phyloP scores from a whole-genome alignment of 2,888 invertebrate species.

The Brachypalpus laphriformis region DNA sequence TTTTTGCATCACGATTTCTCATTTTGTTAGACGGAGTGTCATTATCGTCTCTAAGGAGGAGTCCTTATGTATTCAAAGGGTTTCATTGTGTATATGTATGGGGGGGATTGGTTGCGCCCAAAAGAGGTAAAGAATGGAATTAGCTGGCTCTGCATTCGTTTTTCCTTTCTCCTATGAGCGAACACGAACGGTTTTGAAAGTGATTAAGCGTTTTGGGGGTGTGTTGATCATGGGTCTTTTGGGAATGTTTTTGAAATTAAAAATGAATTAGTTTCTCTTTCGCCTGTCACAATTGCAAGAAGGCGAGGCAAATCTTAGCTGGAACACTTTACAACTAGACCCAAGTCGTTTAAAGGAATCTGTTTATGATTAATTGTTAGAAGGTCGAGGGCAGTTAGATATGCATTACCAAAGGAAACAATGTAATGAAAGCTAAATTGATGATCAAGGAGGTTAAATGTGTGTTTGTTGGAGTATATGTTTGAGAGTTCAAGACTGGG shows the following conservation, averaged over 20 bases:
- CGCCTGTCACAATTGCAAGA: conserved; percentile 1
- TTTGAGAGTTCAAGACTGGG: no score
- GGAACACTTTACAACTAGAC: conserved; percentile 8
- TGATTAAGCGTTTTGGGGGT: conserved; percentile 53
- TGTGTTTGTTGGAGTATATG: neutral
- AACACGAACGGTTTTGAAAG: conserved; percentile 49
- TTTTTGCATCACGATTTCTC: conserved; percentile 21
- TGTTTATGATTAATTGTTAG: conserved; percentile 53
- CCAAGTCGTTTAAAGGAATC: conserved; percentile 41
- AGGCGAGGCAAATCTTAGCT: neutral
- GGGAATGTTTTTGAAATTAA: conserved; percentile 53
- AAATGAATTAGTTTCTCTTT: conserved; percentile 54
- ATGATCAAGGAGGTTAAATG: conserved; percentile 7
- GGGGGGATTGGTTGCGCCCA: neutral
- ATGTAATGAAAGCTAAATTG: conserved; percentile 39
- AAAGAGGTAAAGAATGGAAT: conserved; percentile 15
- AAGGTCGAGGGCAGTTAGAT: conserved; percentile 18
- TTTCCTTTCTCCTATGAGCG: neutral
- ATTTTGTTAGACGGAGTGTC: conserved; percentile 31
- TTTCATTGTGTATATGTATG: neutral
- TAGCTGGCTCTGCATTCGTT: conserved; percentile 36
- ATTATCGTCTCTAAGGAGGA: conserved; percentile 48
- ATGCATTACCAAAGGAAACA: conserved; percentile 21
- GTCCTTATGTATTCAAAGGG: conserved; percentile 45
- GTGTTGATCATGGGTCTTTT: conserved; percentile 1